These are phyloP conservation scores for Barbus barbus DNA, from an alignment of 2,113 vertebrate species.

Conservation along the genomic window DNA sequence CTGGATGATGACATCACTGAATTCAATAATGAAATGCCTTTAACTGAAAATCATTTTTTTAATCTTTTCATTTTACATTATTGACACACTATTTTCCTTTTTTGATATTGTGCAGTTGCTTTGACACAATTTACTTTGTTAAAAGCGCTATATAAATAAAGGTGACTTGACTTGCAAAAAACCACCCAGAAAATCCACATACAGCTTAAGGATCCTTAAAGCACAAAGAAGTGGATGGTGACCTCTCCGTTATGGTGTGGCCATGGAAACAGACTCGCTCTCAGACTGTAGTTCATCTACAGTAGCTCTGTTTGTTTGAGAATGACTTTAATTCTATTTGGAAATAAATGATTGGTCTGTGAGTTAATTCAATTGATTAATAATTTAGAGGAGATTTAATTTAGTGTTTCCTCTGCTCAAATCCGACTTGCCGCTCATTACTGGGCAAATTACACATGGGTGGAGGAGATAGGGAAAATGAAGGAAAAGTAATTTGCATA, in stretches of 20 bases:
- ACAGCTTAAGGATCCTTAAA: constrained; percentile 19
- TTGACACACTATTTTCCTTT: too few relatives aligned
- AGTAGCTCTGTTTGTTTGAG: constrained; percentile 9
- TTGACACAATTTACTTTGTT: too few relatives aligned
- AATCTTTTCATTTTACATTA: too few relatives aligned
- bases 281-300: background rate
- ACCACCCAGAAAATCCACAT: constrained; percentile 21
- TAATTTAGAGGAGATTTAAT: constrained; percentile 31
- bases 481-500: constrained; percentile 47
- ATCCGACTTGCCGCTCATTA: constrained; percentile 46
- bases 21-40: too few relatives aligned
- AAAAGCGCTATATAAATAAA: too few relatives aligned
- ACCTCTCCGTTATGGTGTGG: constrained; percentile 8
- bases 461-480: background rate
- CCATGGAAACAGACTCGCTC: background rate
- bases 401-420: constrained; percentile 18
- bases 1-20: too few relatives aligned
- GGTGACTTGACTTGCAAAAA: too few relatives aligned
- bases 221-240: constrained; percentile 4
- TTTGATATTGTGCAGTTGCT: too few relatives aligned
- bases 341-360: background rate
- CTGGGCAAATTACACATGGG: constrained; percentile 30
- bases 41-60: too few relatives aligned
- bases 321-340: constrained; percentile 26
- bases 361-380: constrained; percentile 36